Percentiles rank a stretch among this genome's conserved stretches.
Evolutionary conservation across 1,140 invertebrate genomes (phyloP).

Genomic region (Lysiphlebus fabarum): DNA sequence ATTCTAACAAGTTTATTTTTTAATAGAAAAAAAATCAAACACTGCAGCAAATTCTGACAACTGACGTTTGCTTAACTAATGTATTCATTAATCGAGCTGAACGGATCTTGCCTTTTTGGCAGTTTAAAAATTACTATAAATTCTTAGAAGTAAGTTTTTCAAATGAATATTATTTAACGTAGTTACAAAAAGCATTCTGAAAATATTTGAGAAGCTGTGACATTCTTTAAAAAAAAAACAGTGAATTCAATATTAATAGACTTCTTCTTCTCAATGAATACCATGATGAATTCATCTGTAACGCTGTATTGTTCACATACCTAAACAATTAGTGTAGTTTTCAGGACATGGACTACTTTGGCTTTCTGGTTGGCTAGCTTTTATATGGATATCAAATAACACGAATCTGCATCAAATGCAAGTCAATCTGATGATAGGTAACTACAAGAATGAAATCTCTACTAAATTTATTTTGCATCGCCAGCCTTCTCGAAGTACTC

Average conservation of each 20-base stretch:
- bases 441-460: too few relatives aligned
- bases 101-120: constrained; percentile 59
- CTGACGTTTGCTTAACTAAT: constrained; percentile 65
- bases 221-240: too few relatives aligned
- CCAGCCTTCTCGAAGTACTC: too few relatives aligned
- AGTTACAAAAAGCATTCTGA: neutral
- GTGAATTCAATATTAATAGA: too few relatives aligned
- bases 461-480: too few relatives aligned
- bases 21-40: too few relatives aligned
- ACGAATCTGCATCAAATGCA: constrained; percentile 71
- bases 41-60: constrained; percentile 57
- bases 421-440: constrained; percentile 82
- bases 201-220: too few relatives aligned
- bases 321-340: constrained; percentile 55
- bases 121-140: constrained; percentile 63
- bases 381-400: constrained; percentile 70
- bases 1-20: too few relatives aligned
- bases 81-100: constrained; percentile 60
- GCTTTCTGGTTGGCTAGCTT: constrained; percentile 69
- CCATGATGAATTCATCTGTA: neutral
- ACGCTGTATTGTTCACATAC: neutral
- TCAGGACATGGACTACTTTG: constrained; percentile 89
- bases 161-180: constrained; percentile 2
- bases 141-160: constrained; percentile 66
- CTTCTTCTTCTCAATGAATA: too few relatives aligned